Percentiles rank a stretch among this genome's conserved stretches.
These are phyloP conservation scores for Ovis aries DNA, from an alignment of 2,113 vertebrate genomes.

Conservation along the genomic window ARS-UI_Ramb_v3.0 NC_056057.1:61863501-61864000, in stretches of 20 bases:
- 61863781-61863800: conserved; percentile 5
- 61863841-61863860: not conserved
- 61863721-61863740: not conserved
- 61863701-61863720: not conserved
- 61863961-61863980: conserved; percentile 1
- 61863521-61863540: not conserved
- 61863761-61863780: not conserved
- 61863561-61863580: not conserved
- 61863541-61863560: not conserved
- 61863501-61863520: not conserved
- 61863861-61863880: not conserved
- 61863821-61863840: not conserved
- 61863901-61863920: not conserved
- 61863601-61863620: not conserved
- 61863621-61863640: not conserved
- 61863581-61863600: not conserved
- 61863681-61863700: not conserved
- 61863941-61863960: not conserved
- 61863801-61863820: not conserved
- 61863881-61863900: not conserved
- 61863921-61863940: conserved; percentile 39
- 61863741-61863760: not conserved
- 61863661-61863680: not conserved
- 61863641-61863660: not conserved
- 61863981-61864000: not conserved